Evolutionary conservation across 2,888 invertebrate species (phyloP).

Genomic region (Thecophora atra): DNA sequence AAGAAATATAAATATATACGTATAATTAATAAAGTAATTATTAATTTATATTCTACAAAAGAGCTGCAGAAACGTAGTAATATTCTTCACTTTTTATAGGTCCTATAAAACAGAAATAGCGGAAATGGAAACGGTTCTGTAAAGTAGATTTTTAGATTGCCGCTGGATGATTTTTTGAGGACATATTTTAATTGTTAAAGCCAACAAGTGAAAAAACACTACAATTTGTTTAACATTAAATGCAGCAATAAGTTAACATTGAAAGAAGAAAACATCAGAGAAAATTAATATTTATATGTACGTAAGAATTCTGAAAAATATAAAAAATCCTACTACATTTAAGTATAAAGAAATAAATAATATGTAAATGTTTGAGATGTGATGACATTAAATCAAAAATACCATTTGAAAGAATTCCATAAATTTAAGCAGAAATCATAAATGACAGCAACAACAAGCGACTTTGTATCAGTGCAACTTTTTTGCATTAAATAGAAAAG

Average conservation of each 20-base stretch:
- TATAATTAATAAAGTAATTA: no score
- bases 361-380: slow-evolving; percentile 33
- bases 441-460: slow-evolving; percentile 25
- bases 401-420: no score
- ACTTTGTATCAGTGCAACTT: slow-evolving; percentile 3
- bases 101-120: slow-evolving; percentile 78
- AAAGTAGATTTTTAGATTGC: slow-evolving; percentile 52
- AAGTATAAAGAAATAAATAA: slow-evolving; percentile 31
- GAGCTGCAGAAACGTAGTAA: no score
- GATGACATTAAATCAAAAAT: slow-evolving; percentile 32
- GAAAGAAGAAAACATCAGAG: slow-evolving; percentile 27
- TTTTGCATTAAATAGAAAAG: slow-evolving; percentile 35
- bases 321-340: slow-evolving; percentile 35
- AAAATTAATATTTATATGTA: slow-evolving; percentile 11
- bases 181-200: slow-evolving; percentile 6
- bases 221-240: slow-evolving; percentile 32
- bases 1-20: no score
- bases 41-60: no score
- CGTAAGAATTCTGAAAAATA: slow-evolving; percentile 5
- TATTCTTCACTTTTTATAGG: slow-evolving; percentile 49
- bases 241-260: slow-evolving; percentile 52
- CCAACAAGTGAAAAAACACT: slow-evolving; percentile 8
- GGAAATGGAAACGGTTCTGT: slow-evolving; percentile 94
- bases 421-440: slow-evolving; percentile 37
- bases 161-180: not conserved